A percentile compares a stretch with the other conserved stretches of the same genome.
These are phyloP conservation scores for Parapsyche elsis DNA, from an alignment of 1,140 invertebrate genomes.

Conservation along the genomic window DNA sequence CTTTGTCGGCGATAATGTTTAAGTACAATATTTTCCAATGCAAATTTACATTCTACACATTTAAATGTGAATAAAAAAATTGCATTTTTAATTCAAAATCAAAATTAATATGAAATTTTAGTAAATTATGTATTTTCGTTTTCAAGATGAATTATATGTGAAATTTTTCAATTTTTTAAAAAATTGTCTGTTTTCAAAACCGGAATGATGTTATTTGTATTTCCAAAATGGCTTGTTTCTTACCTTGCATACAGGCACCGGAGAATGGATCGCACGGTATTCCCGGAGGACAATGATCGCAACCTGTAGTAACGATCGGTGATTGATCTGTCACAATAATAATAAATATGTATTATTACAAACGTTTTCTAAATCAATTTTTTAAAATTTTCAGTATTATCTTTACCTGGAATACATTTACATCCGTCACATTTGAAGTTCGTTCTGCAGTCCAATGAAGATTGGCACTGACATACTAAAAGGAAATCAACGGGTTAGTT, in stretches of 20 bases:
- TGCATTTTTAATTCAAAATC: too few species aligned
- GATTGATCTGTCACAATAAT: conserved; percentile 38
- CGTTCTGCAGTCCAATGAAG: conserved; percentile 70
- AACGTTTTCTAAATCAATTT: too few species aligned
- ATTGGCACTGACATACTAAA: conserved; percentile 76
- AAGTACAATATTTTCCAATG: too few species aligned
- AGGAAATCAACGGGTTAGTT: conserved; percentile 25
- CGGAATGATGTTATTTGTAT: neutral
- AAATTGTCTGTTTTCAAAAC: too few species aligned
- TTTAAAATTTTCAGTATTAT: neutral
- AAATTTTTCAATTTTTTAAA: too few species aligned
- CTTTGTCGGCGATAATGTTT: too few species aligned
- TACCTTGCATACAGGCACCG: conserved; percentile 84
- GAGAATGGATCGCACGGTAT: conserved; percentile 78
- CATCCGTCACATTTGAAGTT: conserved; percentile 75
- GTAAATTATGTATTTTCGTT: too few species aligned
- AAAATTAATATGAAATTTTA: too few species aligned
- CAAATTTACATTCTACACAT: too few species aligned
- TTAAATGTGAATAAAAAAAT: too few species aligned
- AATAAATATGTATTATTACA: neutral
- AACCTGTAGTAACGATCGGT: conserved; percentile 58
- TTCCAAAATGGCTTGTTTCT: conserved; percentile 54
- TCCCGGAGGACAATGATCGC: conserved; percentile 80
- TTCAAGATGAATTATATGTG: too few species aligned
- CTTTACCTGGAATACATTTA: conserved; percentile 71